Evolutionary conservation across 1,140 invertebrate genomes (phyloP), one percentile per base, ranked within the genome.

Genomic region (Papilio xuthus): DNA sequence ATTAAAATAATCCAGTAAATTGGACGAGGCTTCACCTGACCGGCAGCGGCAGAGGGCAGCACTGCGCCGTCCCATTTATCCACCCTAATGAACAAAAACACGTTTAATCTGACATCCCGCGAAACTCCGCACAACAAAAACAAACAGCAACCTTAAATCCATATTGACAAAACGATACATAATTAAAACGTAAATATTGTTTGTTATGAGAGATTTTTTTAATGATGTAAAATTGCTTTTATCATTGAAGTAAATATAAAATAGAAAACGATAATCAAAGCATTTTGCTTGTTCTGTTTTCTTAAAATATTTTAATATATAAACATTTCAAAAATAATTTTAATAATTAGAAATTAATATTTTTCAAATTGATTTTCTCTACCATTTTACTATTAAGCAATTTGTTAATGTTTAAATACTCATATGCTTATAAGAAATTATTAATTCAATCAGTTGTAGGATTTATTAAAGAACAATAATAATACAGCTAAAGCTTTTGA

Each of bases 71-170:
- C 60, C 13, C 79, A 78, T 78, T 85, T 69, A 84, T 84, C 82
- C 83, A 47, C 32, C 23, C 77, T 88, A 89, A 88, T 86, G 86
- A 88, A 86, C 86, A 88, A 87, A 84, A 89, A 87, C 73, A 85
- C 78, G 78, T 77, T 81, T 88, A 87, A 89, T 84, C 88, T 85
- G 86, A 88, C 85, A 53, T 82, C 74, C 80, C 69, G 37, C 70
- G 73, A 67, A 83, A 79, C 81, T 72, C 75, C 63, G 71, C 70
- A 78, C 56, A 71, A 63, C 47, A 77, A 50, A 71, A 67, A 28
- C 20, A 20, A 23, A 28, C 47, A 70, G 23, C 26, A 78, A 47
- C 37, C 32, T 67, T 69, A 69, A 73, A 78, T 32, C 60, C 60
- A 63, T 63, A 28, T 63, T 63, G 60, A 63, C 60, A 28, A 63